Conservation (phyloP, 2,797 vertebrate genomes). For the Carcharodon carcharias region DNA sequence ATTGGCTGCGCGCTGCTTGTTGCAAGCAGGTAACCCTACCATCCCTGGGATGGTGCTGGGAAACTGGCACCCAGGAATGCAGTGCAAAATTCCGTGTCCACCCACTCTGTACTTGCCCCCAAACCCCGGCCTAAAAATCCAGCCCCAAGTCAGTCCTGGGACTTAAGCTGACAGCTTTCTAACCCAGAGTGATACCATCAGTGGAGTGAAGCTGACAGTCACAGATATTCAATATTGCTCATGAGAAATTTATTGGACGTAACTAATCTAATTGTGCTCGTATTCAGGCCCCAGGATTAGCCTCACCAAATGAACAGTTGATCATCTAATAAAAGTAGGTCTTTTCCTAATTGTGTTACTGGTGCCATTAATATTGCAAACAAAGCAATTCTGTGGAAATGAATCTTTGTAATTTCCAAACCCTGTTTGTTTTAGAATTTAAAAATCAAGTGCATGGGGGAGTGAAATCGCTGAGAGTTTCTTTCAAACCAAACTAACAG, state of each 20-base stretch:
- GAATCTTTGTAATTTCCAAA: background rate
- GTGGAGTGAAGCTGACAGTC: background rate
- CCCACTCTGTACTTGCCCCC: too few species aligned
- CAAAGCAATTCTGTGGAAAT: background rate
- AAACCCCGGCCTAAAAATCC: too few species aligned
- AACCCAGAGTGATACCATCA: too few species aligned
- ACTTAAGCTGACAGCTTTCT: background rate
- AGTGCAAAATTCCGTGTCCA: too few species aligned
- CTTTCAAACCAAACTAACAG: background rate
- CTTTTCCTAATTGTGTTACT: background rate
- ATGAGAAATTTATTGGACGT: background rate
- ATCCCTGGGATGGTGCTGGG: too few species aligned
- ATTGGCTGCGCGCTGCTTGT: too few species aligned
- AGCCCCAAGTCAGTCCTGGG: background rate
- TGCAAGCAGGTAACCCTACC: too few species aligned
- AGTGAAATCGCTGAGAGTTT: background rate
- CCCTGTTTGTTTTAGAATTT: background rate
- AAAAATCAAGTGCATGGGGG: background rate
- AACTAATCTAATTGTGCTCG: background rate
- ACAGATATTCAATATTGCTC: background rate
- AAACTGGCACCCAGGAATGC: too few species aligned
- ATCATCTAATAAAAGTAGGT: background rate
- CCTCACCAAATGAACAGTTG: background rate
- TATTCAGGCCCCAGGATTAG: background rate
- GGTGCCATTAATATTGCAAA: background rate